Evolutionary conservation across 2,797 vertebrate species (phyloP).

Genomic region (Emydoidea blandingii): DNA sequence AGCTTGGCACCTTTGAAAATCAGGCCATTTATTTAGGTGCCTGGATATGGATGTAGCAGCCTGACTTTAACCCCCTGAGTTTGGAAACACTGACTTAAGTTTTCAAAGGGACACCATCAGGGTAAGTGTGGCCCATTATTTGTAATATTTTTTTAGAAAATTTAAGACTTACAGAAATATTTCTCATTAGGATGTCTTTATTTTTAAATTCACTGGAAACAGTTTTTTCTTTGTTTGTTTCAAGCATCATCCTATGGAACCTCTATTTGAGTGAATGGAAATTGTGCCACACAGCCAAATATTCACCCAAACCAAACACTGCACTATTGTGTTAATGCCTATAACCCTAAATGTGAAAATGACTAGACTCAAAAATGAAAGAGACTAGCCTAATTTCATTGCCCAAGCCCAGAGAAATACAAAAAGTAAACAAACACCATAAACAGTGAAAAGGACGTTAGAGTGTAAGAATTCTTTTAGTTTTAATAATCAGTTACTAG

Average conservation of each 20-base stretch:
- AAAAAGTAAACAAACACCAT: background rate
- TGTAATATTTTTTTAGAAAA: background rate
- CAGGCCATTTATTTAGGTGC: background rate
- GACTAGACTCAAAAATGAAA: background rate
- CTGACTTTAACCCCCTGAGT: background rate
- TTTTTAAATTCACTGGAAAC: background rate
- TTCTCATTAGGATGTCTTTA: background rate
- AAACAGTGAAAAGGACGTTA: background rate
- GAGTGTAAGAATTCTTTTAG: background rate
- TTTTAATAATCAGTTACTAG: background rate
- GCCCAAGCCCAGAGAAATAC: background rate
- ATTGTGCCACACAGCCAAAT: background rate
- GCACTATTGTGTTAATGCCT: background rate
- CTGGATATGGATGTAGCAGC: background rate
- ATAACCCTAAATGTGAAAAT: background rate
- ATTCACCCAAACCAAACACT: background rate
- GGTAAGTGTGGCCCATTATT: background rate
- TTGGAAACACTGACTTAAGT: background rate
- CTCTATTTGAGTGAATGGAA: background rate
- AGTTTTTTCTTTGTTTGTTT: constrained; percentile 2
- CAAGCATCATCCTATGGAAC: background rate
- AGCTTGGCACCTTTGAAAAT: background rate
- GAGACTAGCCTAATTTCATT: background rate
- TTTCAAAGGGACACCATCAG: background rate
- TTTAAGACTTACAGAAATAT: background rate